These are phyloP conservation scores for Cyprinus carpio DNA, from an alignment of 2,113 vertebrate species.

Conservation along the genomic window DNA sequence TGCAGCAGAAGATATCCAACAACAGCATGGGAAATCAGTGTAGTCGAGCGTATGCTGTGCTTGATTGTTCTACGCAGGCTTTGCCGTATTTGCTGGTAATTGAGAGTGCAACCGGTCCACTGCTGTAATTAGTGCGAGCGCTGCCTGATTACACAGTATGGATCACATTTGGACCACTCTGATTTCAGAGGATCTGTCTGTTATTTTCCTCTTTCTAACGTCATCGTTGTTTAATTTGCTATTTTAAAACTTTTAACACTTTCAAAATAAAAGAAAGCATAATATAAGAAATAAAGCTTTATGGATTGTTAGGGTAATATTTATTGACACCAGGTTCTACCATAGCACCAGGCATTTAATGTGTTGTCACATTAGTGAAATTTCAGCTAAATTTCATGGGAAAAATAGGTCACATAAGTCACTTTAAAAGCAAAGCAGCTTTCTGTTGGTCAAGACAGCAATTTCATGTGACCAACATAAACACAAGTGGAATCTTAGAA, in stretches of 20 bases:
- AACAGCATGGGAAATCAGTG: constrained; percentile 22
- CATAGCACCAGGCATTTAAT: neutral
- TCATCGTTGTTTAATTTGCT: constrained; percentile 6
- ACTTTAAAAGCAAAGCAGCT: neutral
- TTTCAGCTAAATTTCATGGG: neutral
- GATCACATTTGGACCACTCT: constrained; percentile 15
- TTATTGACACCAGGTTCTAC: neutral
- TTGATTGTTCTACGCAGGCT: constrained; percentile 18
- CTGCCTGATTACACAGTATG: constrained; percentile 12
- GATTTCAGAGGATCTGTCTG: constrained; percentile 2
- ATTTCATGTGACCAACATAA: neutral
- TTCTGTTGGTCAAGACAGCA: neutral
- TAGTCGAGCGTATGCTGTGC: constrained; percentile 39
- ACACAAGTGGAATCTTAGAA: neutral
- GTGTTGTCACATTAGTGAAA: neutral
- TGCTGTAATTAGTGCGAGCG: constrained; percentile 18
- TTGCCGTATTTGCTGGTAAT: constrained; percentile 41
- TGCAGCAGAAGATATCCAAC: constrained; percentile 54
- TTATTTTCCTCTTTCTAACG: constrained; percentile 1
- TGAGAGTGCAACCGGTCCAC: constrained; percentile 22
- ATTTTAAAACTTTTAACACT: neutral
- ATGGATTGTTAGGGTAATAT: neutral
- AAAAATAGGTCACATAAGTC: neutral
- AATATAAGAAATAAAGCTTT: too few species aligned
- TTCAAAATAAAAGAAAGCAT: neutral